Base-by-base conservation (phyloP, 2,888 invertebrate species). In the Pharmacophagus antenor region DNA sequence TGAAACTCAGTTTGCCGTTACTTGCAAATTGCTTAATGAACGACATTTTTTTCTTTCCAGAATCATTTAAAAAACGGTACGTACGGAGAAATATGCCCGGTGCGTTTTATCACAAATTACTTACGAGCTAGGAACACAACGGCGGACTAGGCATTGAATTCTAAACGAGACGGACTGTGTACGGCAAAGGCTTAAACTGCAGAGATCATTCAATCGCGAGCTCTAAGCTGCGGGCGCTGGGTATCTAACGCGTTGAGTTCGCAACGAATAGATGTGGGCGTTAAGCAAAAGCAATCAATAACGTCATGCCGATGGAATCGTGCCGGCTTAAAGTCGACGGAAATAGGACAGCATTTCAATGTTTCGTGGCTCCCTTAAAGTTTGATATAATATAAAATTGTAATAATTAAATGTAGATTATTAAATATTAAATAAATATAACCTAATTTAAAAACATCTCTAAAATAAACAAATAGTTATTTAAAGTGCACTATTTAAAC, bases 211-310 rank as follows among this genome's bases (percentile, higher is more conserved):
- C 65, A 63, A 56, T 47, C 58, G 62, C 56, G 56, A 62, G 68
- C 65, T 69, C 15, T 68, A 69, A 65, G 64, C 65, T 65, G 63
- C 61, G 61, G 49, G 57, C 64, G 64, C 63, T 62, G 66, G 67
- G 68, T 68, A 65, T 68, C 67, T 68, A 68, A 66, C 65, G 62
- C 62, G 60, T 62, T 58, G 49, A 66, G 59, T 50, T 62, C 61
- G 56, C 66, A 64, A 52, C 67, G 66, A 67, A 63, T 63, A 59
- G 63, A 62, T 64, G 56, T 61, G 58, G 58, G 61, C 56, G 52
- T 58, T 52, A 61, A 51, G 61, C 53, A 41, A 50, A 52, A 53
- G 52, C 56, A 60, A 62, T 60, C 56, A 56, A 61, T 61, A 61
- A 61, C 47, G 52, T 27, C 56, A 61, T 48, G 52, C 47, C 58